Evolutionary conservation across 2,888 invertebrate species (phyloP).

Genomic region (Ypsolopha sequella): DNA sequence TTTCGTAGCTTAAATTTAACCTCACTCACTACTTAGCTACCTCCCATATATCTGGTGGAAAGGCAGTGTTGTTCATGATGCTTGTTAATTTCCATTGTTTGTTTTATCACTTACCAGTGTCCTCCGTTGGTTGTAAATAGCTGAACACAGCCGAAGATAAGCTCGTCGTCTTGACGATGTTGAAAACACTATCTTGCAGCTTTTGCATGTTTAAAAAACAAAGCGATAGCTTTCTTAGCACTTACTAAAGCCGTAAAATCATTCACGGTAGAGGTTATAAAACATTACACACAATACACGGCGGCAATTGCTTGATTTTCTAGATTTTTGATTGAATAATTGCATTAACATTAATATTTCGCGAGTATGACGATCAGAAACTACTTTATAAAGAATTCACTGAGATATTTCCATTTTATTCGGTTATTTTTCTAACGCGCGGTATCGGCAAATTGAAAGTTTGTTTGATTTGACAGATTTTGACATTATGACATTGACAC

Average conservation of each 20-base stretch:
- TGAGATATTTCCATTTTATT: background rate
- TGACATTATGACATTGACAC: no score
- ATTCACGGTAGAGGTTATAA: background rate
- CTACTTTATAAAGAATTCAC: no score
- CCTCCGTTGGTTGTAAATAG: conserved; percentile 54
- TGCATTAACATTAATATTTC: no score
- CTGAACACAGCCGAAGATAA: conserved; percentile 59
- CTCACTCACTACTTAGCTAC: no score
- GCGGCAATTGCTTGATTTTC: background rate
- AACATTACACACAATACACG: background rate
- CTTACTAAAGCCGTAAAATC: background rate
- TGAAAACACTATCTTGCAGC: conserved; percentile 59
- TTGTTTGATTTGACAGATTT: no score
- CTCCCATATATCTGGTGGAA: no score
- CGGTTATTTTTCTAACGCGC: background rate
- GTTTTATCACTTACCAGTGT: conserved; percentile 32
- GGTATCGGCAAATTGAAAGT: background rate
- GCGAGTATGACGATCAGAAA: no score
- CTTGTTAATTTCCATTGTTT: no score
- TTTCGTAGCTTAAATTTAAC: no score
- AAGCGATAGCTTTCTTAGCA: background rate
- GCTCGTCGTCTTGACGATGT: conserved; percentile 53
- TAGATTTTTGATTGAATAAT: background rate
- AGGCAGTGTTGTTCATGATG: no score
- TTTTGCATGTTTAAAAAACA: conserved; percentile 41